Conservation (phyloP, 2,113 vertebrate genomes). For the Tetrax tetrax region DNA sequence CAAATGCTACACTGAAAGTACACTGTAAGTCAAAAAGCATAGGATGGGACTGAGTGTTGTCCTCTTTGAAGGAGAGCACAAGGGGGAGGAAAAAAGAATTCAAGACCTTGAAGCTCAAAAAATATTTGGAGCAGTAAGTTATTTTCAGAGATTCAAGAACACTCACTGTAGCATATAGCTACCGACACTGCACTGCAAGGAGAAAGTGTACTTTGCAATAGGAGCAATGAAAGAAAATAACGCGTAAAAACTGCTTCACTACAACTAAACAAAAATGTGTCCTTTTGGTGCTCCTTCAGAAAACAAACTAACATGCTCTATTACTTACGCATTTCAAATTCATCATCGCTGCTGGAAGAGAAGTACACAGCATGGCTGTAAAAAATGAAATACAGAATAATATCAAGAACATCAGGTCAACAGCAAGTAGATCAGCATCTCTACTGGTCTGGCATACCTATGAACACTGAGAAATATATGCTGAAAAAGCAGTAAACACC, state of each 20-base stretch:
- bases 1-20: neutral
- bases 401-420: neutral
- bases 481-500: neutral
- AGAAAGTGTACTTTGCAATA: neutral
- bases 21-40: neutral
- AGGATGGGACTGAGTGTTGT: neutral
- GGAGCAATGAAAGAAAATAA: neutral
- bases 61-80: neutral
- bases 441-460: neutral
- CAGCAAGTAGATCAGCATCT: neutral
- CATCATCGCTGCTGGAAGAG: conserved; percentile 72
- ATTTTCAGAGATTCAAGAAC: neutral
- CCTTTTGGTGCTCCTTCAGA: neutral
- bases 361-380: conserved; percentile 13
- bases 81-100: fast-evolving
- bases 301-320: neutral
- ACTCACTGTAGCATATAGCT: neutral
- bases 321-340: conserved; percentile 82
- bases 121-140: neutral
- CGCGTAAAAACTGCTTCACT: fast-evolving
- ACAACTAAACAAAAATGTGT: fast-evolving
- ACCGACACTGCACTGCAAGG: neutral
- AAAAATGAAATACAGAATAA: neutral
- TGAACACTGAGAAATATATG: fast-evolving
- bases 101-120: neutral